Conservation (phyloP, 2,113 vertebrate species). For the Heliornis fulica region DNA sequence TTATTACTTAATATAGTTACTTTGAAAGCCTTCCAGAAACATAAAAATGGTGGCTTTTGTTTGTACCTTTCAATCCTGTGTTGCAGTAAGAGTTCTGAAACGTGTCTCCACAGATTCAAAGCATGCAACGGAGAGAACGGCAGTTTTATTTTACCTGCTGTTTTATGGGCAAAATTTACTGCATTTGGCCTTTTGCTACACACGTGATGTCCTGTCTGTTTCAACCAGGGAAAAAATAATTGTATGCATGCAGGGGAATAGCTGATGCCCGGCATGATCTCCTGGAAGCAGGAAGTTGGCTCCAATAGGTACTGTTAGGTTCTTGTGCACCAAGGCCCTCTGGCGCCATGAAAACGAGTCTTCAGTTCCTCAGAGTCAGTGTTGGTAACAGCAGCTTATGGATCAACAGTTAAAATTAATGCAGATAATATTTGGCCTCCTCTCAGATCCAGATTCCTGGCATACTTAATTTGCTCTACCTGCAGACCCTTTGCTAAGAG, state of each 20-base stretch:
- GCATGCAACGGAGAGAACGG: not conserved
- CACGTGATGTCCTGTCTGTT: not conserved
- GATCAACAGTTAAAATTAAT: not conserved
- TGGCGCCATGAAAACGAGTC: not conserved
- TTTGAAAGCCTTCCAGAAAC: not conserved
- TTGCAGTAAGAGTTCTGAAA: not conserved
- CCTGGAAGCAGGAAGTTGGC: not conserved
- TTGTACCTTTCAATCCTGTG: not conserved
- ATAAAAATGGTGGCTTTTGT: not conserved
- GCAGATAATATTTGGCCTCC: not conserved
- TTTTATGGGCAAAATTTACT: not conserved
- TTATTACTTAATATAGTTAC: not conserved
- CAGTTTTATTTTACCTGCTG: not conserved
- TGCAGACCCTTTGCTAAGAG: not conserved
- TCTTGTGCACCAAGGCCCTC: not conserved
- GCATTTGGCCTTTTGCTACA: not conserved
- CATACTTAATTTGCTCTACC: not conserved
- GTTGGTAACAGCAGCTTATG: not conserved
- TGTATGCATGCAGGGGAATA: not conserved
- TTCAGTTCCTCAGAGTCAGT: not conserved
- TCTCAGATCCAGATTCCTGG: not conserved
- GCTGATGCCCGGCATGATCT: not conserved
- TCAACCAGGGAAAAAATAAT: not conserved
- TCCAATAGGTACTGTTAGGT: not conserved
- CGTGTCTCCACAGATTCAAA: not conserved